A percentile compares a stretch with the other conserved stretches of the same genome.
Evolutionary conservation across 2,797 vertebrate species (phyloP).

Genomic region (Tachyglossus aculeatus): DNA sequence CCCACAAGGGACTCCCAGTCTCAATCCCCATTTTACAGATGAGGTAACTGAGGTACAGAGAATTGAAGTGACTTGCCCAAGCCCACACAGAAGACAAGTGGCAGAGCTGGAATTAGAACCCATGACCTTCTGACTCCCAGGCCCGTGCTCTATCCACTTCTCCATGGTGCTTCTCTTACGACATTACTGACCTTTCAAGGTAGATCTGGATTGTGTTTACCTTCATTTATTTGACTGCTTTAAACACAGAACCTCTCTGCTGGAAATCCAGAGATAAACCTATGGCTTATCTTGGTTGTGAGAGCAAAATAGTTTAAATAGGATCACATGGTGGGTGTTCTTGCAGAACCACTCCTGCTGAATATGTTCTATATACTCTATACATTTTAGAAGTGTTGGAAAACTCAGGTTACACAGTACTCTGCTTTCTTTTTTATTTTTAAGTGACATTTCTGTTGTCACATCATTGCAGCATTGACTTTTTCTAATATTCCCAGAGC

Average conservation of each 20-base stretch:
- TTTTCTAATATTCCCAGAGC: neutral
- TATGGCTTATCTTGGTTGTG: neutral
- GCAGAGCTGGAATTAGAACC: no score
- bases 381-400: neutral
- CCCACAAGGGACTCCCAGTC: no score
- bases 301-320: neutral
- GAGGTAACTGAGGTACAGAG: no score
- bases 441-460: neutral
- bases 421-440: neutral
- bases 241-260: conserved; percentile 31
- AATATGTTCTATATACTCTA: neutral
- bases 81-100: no score
- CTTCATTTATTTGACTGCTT: neutral
- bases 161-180: conserved; percentile 72
- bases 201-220: conserved; percentile 31
- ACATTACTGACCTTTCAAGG: conserved; percentile 76
- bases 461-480: neutral
- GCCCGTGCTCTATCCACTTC: no score
- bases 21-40: no score
- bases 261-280: conserved; percentile 20
- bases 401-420: neutral
- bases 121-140: no score
- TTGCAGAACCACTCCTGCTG: neutral
- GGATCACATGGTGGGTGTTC: neutral
- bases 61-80: no score